These are phyloP conservation scores for Formica aserva DNA, from an alignment of 2,888 invertebrate species.

Conservation along the genomic window DNA sequence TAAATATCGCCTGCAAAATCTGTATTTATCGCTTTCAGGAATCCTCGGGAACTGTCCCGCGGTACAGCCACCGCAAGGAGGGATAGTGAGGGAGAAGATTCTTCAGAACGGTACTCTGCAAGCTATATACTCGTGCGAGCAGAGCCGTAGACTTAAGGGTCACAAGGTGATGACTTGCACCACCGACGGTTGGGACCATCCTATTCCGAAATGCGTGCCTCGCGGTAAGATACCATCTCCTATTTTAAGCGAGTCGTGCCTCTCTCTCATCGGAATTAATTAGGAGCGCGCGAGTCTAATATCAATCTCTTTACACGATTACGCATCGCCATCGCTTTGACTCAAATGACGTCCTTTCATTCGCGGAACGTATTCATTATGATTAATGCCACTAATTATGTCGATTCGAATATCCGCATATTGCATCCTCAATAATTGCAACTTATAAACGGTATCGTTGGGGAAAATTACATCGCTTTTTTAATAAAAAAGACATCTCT, in stretches of 20 bases:
- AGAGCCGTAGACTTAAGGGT: constrained; percentile 80
- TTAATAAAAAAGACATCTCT: not conserved
- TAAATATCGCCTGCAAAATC: not conserved
- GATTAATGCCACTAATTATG: constrained; percentile 11
- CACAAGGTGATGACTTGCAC: constrained; percentile 82
- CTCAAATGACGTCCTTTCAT: constrained; percentile 17
- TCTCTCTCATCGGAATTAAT: not conserved
- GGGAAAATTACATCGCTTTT: not conserved
- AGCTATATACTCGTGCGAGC: constrained; percentile 81
- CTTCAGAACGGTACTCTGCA: constrained; percentile 80
- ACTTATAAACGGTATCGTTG: not conserved
- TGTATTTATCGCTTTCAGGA: constrained; percentile 69
- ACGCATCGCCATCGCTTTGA: not conserved
- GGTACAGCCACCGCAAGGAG: constrained; percentile 79
- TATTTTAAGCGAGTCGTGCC: not conserved
- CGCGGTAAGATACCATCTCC: not conserved
- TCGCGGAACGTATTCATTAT: not conserved
- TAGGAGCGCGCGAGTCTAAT: not conserved
- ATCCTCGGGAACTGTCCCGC: constrained; percentile 76
- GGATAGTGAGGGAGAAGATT: constrained; percentile 76
- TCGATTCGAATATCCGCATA: not conserved
- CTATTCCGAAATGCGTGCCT: constrained; percentile 78
- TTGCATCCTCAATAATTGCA: not conserved
- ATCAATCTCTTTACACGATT: constrained; percentile 10
- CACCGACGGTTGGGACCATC: constrained; percentile 79